Conservation (phyloP, 2,888 invertebrate genomes). For the Drosophila cyrtoloma region DNA sequence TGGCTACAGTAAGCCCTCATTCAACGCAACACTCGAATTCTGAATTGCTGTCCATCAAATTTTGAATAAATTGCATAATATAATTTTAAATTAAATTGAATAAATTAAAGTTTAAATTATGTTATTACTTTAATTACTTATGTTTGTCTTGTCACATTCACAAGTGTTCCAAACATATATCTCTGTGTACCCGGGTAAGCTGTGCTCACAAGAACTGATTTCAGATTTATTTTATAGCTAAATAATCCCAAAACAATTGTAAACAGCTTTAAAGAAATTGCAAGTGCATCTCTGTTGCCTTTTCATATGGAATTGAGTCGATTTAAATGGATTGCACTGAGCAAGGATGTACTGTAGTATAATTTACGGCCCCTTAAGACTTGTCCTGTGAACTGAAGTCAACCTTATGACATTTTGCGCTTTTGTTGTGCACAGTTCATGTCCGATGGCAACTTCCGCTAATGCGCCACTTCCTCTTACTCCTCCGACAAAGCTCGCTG, state of each 20-base stretch:
- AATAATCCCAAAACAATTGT: not conserved
- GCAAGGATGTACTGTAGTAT: not conserved
- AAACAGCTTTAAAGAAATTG: not conserved
- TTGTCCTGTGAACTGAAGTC: constrained; percentile 22
- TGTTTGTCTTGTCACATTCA: not conserved
- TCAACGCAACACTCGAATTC: not conserved
- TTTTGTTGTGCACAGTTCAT: constrained; percentile 43
- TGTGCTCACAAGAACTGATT: not conserved
- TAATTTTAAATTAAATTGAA: not conserved
- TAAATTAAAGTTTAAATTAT: not conserved
- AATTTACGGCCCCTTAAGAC: constrained; percentile 30
- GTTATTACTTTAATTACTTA: not conserved
- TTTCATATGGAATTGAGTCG: not conserved
- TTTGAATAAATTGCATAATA: not conserved
- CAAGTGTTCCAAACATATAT: not conserved
- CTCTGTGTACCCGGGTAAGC: too few relatives aligned
- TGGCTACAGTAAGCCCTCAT: not conserved
- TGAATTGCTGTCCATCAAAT: not conserved
- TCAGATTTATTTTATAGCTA: not conserved
- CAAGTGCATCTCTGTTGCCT: not conserved
- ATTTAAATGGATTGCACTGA: not conserved
- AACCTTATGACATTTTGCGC: constrained; percentile 57
- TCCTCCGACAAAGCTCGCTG: not conserved
- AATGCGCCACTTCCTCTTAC: constrained; percentile 22
- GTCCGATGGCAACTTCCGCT: constrained; percentile 61